Conservation (phyloP, 2,113 vertebrate genomes). For the Poeciliopsis occidentalis region DNA sequence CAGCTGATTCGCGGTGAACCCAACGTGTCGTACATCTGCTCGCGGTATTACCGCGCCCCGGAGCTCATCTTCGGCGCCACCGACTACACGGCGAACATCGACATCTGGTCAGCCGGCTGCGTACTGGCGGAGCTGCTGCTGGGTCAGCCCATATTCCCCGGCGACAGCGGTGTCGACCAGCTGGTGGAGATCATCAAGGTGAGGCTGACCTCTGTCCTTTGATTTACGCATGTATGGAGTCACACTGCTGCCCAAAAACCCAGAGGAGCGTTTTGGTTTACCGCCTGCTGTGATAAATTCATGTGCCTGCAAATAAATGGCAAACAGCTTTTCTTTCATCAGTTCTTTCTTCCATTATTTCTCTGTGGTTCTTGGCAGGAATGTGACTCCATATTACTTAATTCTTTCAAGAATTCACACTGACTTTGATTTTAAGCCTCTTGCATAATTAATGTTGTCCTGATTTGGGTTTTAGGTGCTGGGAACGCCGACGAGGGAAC, state of each 20-base stretch:
- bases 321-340: too few species aligned
- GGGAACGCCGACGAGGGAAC: constrained; percentile 95
- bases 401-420: too few species aligned
- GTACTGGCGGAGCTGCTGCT: constrained; percentile 90
- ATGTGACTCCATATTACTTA: too few species aligned
- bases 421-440: too few species aligned
- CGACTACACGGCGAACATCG: constrained; percentile 92
- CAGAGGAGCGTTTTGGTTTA: too few species aligned
- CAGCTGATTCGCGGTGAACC: constrained; percentile 90
- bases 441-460: background rate
- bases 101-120: constrained; percentile 93
- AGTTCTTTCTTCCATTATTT: too few species aligned
- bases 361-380: too few species aligned
- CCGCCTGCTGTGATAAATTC: too few species aligned
- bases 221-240: background rate
- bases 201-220: background rate
- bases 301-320: too few species aligned
- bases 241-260: too few species aligned
- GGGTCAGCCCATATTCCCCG: constrained; percentile 92
- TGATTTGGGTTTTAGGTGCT: constrained; percentile 76
- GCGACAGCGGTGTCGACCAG: constrained; percentile 92
- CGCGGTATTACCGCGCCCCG: constrained; percentile 90
- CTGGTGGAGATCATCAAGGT: constrained; percentile 93
- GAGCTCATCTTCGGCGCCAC: constrained; percentile 94
- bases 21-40: constrained; percentile 93